Conservation (phyloP, 2,113 vertebrate species). For the Hippocampus mohnikei region DNA sequence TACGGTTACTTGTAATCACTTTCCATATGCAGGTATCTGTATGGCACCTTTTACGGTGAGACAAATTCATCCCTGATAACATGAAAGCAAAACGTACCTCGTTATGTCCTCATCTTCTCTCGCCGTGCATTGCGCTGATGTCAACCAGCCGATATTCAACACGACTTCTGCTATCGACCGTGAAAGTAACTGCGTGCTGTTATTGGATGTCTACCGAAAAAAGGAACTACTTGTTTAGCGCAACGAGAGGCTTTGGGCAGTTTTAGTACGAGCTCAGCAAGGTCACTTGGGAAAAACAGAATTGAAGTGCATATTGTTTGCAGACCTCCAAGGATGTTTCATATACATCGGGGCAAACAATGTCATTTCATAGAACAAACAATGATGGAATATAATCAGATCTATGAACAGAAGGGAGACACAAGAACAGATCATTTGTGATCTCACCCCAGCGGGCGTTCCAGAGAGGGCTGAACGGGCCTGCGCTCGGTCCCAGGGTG, state of each 20-base stretch:
- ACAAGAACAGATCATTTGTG: background rate
- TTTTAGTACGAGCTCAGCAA: background rate
- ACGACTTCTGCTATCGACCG: constrained; percentile 56
- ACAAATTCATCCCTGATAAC: background rate
- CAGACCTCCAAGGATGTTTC: background rate
- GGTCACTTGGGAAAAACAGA: background rate
- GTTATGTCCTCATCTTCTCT: constrained; percentile 13
- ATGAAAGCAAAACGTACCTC: background rate
- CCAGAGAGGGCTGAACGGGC: constrained; percentile 65
- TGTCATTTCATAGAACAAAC: background rate
- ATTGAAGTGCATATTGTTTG: background rate
- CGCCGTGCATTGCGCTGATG: constrained; percentile 13
- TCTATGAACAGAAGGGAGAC: background rate
- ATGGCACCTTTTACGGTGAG: background rate
- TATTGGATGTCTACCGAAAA: constrained; percentile 18
- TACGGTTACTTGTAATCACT: constrained; percentile 3
- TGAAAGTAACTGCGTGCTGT: background rate
- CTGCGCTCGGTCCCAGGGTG: constrained; percentile 47
- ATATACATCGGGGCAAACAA: background rate
- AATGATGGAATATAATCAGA: background rate
- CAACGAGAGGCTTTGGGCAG: background rate
- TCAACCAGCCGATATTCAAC: constrained; percentile 10
- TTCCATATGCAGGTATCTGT: constrained; percentile 12
- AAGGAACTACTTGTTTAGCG: constrained; percentile 37
- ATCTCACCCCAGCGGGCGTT: constrained; percentile 76